Conservation (phyloP, 1,140 invertebrate species). For the Harpegnathos saltator region DNA sequence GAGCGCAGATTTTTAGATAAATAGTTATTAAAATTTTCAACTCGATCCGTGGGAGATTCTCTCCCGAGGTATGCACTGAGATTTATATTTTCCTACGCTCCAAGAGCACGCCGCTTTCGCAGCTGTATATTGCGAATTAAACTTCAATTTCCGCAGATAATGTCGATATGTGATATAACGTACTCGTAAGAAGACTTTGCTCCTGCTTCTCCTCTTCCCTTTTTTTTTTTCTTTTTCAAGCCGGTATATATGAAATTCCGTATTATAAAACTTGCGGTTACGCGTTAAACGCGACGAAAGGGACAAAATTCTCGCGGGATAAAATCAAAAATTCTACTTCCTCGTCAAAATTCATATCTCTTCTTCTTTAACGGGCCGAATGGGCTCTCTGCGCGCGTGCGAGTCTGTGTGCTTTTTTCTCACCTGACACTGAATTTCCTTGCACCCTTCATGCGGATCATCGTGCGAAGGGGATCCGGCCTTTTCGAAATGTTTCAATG, state of each 20-base stretch:
- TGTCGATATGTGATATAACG: neutral
- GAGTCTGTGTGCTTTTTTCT: slow-evolving; percentile 38
- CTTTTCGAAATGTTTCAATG: neutral
- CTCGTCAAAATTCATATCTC: neutral
- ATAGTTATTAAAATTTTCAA: neutral
- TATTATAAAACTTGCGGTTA: slow-evolving; percentile 11
- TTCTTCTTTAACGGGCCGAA: neutral
- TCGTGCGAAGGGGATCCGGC: neutral
- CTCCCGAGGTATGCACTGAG: too few species aligned
- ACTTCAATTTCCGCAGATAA: neutral
- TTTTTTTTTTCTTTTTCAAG: too few species aligned
- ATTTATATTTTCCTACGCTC: too few species aligned
- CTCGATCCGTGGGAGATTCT: too few species aligned
- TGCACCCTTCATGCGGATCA: neutral
- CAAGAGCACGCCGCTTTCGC: too few species aligned
- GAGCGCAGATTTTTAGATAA: neutral
- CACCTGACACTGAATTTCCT: neutral
- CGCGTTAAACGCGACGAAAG: slow-evolving; percentile 11
- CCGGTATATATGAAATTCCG: slow-evolving; percentile 24
- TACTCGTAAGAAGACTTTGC: neutral
- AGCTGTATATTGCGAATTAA: neutral
- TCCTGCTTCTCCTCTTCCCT: neutral
- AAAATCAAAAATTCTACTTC: slow-evolving; percentile 41
- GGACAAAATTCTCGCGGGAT: neutral
- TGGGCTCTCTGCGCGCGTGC: too few species aligned